A percentile compares a stretch with the other conserved stretches of the same genome.
Conservation (phyloP, 1,140 invertebrate genomes). For the Ceratosolen solmsi region DNA sequence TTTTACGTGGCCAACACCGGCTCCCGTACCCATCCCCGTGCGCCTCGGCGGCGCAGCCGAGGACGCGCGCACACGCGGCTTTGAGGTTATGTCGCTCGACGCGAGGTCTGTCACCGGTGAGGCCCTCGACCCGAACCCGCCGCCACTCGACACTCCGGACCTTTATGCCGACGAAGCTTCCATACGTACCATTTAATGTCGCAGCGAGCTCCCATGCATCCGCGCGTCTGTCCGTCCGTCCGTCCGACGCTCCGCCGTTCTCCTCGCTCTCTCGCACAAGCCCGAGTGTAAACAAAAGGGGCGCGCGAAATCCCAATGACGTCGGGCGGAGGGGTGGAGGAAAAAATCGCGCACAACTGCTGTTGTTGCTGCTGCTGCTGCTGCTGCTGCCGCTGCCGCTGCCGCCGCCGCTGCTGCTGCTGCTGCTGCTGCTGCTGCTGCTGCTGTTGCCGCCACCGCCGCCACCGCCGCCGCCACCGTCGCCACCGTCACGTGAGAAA, state of each 20-base stretch:
- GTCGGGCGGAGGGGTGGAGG: background rate
- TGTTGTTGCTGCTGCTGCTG: background rate
- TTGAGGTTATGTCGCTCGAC: constrained; percentile 22
- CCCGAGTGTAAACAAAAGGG: constrained; percentile 23
- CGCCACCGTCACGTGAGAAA: constrained; percentile 7
- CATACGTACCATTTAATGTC: constrained; percentile 18
- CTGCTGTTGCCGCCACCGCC: background rate
- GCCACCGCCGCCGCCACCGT: background rate
- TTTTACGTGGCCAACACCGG: no score
- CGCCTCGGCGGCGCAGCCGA: background rate
- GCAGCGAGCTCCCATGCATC: background rate
- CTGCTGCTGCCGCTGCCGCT: background rate
- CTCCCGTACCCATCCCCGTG: no score
- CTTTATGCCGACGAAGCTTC: no score
- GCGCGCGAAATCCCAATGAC: background rate
- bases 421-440: background rate
- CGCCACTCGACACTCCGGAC: background rate
- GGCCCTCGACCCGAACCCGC: background rate
- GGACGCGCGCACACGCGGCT: constrained; percentile 27
- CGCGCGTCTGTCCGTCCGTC: background rate
- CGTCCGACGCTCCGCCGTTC: background rate
- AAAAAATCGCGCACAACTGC: background rate
- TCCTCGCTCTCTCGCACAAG: background rate
- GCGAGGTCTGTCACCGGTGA: background rate
- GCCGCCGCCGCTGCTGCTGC: background rate